Conservation (phyloP, 2,888 invertebrate genomes). For the Baccha elongata region DNA sequence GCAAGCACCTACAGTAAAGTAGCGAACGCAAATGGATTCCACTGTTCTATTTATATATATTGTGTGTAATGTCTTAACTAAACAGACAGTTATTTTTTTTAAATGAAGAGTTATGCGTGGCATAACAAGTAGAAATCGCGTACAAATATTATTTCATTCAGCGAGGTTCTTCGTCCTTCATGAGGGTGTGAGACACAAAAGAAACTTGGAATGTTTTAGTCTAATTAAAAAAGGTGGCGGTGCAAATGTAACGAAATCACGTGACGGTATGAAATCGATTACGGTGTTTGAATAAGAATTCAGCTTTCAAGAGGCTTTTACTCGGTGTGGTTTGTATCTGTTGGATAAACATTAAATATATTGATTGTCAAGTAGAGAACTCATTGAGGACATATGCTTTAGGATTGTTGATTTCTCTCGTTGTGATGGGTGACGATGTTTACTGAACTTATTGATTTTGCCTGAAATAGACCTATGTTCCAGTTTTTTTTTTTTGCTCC, state of each 20-base stretch:
- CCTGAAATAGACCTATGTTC: slow-evolving; percentile 36
- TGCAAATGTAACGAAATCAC: slow-evolving; percentile 23
- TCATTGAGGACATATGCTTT: slow-evolving; percentile 25
- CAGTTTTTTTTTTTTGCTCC: not conserved
- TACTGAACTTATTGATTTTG: slow-evolving; percentile 66
- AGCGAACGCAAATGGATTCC: slow-evolving; percentile 48
- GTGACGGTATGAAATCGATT: slow-evolving; percentile 63
- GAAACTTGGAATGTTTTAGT: slow-evolving; percentile 12
- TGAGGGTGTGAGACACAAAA: not conserved
- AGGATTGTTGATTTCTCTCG: slow-evolving; percentile 34
- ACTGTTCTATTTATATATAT: slow-evolving; percentile 61
- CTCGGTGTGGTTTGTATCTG: slow-evolving; percentile 19
- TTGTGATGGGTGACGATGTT: slow-evolving; percentile 53
- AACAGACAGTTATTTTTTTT: slow-evolving; percentile 67
- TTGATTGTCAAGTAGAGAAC: slow-evolving; percentile 62
- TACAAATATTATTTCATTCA: slow-evolving; percentile 24
- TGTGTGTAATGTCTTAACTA: slow-evolving; percentile 57
- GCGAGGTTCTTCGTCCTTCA: slow-evolving; percentile 2
- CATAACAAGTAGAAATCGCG: slow-evolving; percentile 28
- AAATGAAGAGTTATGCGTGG: slow-evolving; percentile 55
- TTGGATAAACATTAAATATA: slow-evolving; percentile 59
- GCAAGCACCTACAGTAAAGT: slow-evolving; percentile 32
- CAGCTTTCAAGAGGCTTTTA: slow-evolving; percentile 9
- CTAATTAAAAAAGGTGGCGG: slow-evolving; percentile 23
- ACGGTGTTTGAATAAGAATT: slow-evolving; percentile 32